Evolutionary conservation across 2,888 invertebrate genomes (phyloP).

Genomic region (Aporophyla lueneburgensis): DNA sequence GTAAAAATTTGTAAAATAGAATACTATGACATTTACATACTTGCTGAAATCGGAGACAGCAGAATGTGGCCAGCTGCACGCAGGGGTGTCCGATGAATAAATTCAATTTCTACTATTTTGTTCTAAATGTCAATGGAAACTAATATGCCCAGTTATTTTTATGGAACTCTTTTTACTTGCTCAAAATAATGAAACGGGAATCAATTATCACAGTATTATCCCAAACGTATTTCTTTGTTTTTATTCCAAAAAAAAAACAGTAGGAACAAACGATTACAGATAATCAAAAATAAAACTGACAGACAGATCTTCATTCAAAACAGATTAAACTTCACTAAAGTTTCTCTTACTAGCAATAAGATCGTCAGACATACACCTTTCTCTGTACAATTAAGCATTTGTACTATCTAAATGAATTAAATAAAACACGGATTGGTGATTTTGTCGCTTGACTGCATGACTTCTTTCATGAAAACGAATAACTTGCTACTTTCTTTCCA

Average conservation of each 20-base stretch:
- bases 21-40: conserved; percentile 90
- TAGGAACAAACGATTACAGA: conserved; percentile 21
- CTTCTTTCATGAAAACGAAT: not conserved
- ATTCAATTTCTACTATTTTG: conserved; percentile 66
- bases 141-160: conserved; percentile 23
- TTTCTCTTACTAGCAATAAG: not conserved
- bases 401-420: not conserved
- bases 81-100: conserved; percentile 81
- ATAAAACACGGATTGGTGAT: not conserved
- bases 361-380: not conserved
- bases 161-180: not conserved
- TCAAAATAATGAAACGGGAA: not conserved
- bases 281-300: not conserved
- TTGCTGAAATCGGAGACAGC: conserved; percentile 89
- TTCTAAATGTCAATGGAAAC: conserved; percentile 38
- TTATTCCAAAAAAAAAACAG: not conserved
- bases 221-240: conserved; percentile 17
- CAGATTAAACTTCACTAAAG: not conserved
- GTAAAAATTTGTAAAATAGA: conserved; percentile 78
- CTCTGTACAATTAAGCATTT: not conserved
- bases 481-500: no score
- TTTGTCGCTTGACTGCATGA: not conserved
- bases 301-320: conserved; percentile 21
- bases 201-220: not conserved
- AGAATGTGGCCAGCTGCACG: conserved; percentile 87